Percentiles rank a stretch among this genome's conserved stretches.
Evolutionary conservation across 64 coral and sea anemone genomes (phyloP).

Genomic region (Catalaphyllia jardinei): DNA sequence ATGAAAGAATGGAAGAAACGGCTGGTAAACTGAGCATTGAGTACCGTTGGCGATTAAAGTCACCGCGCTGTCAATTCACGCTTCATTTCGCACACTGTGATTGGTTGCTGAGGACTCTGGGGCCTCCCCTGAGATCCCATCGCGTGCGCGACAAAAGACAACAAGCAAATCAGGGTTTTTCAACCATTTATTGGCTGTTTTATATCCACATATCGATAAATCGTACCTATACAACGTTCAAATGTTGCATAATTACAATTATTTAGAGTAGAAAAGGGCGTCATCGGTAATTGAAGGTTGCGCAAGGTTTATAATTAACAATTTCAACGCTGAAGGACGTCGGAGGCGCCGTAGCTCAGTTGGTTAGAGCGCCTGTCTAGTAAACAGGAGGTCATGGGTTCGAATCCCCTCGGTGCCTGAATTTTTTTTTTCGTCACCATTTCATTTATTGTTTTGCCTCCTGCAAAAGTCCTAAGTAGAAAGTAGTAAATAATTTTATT

Average conservation of each 20-base stretch:
- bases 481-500: no score
- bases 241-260: no score
- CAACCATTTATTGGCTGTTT: neutral
- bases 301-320: neutral
- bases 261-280: no score
- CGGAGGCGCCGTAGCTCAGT: slow-evolving; percentile 42
- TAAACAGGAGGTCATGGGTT: slow-evolving; percentile 55
- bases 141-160: neutral
- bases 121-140: slow-evolving; percentile 65
- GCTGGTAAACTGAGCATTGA: neutral
- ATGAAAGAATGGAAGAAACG: neutral
- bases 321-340: neutral
- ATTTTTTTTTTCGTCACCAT: neutral
- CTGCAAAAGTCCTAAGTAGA: no score
- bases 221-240: neutral
- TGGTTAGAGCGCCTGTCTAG: slow-evolving; percentile 61
- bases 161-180: neutral
- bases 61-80: slow-evolving; percentile 39
- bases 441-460: neutral
- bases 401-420: slow-evolving; percentile 42
- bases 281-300: neutral
- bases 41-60: slow-evolving; percentile 51
- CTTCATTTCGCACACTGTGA: slow-evolving; percentile 14
- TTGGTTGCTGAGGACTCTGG: slow-evolving; percentile 63
- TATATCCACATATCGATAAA: neutral